phyloP scores from a whole-genome alignment of 2,113 vertebrate species.

The Mus musculus region DNA sequence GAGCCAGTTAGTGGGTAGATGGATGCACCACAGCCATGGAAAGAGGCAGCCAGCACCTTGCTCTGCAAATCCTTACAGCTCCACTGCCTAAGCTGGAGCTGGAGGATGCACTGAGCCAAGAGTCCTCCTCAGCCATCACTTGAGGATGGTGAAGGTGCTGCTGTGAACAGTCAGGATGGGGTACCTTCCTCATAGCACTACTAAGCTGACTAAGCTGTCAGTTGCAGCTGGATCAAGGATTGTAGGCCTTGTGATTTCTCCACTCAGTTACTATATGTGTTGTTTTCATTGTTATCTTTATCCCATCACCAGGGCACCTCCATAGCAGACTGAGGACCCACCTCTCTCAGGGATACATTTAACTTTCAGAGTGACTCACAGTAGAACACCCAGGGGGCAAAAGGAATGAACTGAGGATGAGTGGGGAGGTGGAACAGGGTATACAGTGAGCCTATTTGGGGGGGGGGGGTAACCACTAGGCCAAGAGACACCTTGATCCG shows the following conservation, averaged over 20 bases:
- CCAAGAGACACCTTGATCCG: fast-evolving
- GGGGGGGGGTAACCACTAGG: background rate
- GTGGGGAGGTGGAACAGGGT: background rate
- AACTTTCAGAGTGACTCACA: background rate
- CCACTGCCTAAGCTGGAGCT: background rate
- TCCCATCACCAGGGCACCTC: background rate
- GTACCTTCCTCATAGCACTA: constrained; percentile 32
- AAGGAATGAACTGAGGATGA: background rate
- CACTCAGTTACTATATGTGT: background rate
- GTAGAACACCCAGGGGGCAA: too few relatives aligned
- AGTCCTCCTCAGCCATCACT: background rate
- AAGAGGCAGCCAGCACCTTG: background rate
- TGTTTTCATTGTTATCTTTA: background rate
- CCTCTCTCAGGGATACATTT: background rate
- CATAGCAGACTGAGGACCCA: background rate
- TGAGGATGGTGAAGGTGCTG: background rate
- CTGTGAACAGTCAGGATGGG: background rate
- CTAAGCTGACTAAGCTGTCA: constrained; percentile 78
- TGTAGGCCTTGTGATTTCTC: background rate
- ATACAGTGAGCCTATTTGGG: fast-evolving
- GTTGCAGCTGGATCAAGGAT: constrained; percentile 59
- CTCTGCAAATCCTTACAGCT: background rate
- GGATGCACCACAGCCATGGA: background rate
- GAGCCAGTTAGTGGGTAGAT: background rate
- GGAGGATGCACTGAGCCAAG: background rate